These are phyloP conservation scores for Lontra canadensis DNA, from an alignment of 2,113 vertebrate species.

Conservation along the genomic window DNA sequence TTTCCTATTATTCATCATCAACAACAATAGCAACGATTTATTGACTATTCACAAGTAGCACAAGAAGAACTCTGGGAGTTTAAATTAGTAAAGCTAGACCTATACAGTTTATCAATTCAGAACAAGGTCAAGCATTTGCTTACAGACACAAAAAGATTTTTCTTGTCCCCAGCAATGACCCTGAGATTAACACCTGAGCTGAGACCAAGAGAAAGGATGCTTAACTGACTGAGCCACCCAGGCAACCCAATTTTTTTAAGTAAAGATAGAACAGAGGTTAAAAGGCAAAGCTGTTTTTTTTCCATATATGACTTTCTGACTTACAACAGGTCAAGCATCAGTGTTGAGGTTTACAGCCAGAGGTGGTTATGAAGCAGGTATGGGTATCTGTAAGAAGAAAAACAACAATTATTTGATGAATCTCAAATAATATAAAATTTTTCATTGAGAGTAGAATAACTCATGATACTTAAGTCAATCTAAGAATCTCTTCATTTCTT, in stretches of 20 bases:
- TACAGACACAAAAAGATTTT: conserved; percentile 9
- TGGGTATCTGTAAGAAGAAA: conserved; percentile 60
- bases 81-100: conserved; percentile 23
- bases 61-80: not conserved
- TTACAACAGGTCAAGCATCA: conserved; percentile 76
- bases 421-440: not conserved
- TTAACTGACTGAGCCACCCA: not conserved
- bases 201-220: not conserved
- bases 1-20: not conserved
- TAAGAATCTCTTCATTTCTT: not conserved
- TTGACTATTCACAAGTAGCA: not conserved
- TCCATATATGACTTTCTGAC: conserved; percentile 46
- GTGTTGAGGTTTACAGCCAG: conserved; percentile 56
- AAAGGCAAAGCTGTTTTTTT: not conserved
- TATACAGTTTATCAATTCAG: not conserved
- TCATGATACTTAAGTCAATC: not conserved
- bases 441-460: not conserved
- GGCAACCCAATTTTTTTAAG: not conserved
- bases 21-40: not conserved
- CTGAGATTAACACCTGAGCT: not conserved
- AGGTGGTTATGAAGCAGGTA: not conserved
- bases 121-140: conserved; percentile 42
- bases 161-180: not conserved
- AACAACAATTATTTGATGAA: conserved; percentile 24
- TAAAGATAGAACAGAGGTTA: not conserved